These are phyloP conservation scores for Lithophane ornitopus DNA, from an alignment of 2,888 invertebrate genomes.

Conservation along the genomic window DNA sequence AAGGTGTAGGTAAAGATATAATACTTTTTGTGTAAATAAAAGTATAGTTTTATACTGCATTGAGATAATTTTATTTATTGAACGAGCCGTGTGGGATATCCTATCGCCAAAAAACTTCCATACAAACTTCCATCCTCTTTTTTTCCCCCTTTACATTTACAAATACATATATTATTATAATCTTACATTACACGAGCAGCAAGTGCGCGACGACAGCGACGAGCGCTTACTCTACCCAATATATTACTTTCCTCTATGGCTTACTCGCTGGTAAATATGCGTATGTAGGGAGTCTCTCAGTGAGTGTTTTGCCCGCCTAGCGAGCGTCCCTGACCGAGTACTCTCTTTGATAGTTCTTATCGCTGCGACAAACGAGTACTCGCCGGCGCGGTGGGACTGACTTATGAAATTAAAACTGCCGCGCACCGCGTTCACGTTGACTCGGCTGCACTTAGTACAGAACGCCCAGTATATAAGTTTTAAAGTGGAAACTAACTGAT, in stretches of 20 bases:
- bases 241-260: too few species aligned
- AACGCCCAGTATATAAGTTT: background rate
- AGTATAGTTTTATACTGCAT: constrained; percentile 52
- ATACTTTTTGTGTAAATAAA: constrained; percentile 51
- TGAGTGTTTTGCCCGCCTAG: background rate
- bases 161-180: too few species aligned
- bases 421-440: background rate
- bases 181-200: too few species aligned
- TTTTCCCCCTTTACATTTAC: background rate
- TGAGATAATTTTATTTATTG: constrained; percentile 20
- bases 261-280: too few species aligned
- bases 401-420: background rate
- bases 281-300: too few species aligned
- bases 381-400: background rate
- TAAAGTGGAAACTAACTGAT: background rate
- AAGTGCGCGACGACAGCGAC: too few species aligned
- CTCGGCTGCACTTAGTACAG: background rate
- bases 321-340: background rate
- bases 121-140: background rate
- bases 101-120: background rate
- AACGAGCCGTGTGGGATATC: background rate
- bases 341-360: too few species aligned
- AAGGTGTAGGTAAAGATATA: background rate
- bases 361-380: too few species aligned
- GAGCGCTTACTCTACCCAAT: too few species aligned